Conservation (phyloP, 2,797 vertebrate species). For the Oreochromis grahami region DNA sequence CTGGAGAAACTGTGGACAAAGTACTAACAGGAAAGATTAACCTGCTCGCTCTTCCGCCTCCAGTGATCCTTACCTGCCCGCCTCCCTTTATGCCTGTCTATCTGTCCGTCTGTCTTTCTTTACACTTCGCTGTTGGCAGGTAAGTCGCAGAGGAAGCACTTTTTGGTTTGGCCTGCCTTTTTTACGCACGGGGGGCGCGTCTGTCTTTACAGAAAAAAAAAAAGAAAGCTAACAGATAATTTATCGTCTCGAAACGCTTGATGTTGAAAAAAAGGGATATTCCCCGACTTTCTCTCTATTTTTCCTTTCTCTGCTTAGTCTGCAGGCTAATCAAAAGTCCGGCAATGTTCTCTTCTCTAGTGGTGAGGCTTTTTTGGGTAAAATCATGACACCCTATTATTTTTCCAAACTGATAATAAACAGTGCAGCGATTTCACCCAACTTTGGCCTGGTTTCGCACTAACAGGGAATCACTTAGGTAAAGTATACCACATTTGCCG, state of each 20-base stretch:
- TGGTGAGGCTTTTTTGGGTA: background rate
- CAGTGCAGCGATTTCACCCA: background rate
- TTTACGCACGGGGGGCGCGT: constrained; percentile 13
- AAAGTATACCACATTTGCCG: background rate
- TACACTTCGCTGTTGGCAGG: constrained; percentile 30
- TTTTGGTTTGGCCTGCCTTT: background rate
- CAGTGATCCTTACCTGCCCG: constrained; percentile 52
- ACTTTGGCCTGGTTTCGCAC: background rate
- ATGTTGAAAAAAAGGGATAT: background rate
- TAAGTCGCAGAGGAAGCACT: constrained; percentile 20
- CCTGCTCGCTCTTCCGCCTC: constrained; percentile 73
- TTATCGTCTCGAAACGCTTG: background rate
- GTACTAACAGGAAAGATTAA: constrained; percentile 8
- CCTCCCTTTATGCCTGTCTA: background rate
- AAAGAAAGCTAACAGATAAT: background rate
- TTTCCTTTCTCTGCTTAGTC: background rate
- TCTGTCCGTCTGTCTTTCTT: background rate
- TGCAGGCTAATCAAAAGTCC: background rate
- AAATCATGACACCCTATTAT: background rate
- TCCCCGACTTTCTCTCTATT: background rate
- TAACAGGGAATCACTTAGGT: background rate
- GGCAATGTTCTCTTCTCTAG: background rate
- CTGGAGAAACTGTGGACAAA: background rate
- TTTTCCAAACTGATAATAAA: background rate
- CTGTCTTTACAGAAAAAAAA: background rate